Base-by-base conservation (phyloP, 2,113 vertebrate genomes). In the Zosterops lateralis region DNA sequence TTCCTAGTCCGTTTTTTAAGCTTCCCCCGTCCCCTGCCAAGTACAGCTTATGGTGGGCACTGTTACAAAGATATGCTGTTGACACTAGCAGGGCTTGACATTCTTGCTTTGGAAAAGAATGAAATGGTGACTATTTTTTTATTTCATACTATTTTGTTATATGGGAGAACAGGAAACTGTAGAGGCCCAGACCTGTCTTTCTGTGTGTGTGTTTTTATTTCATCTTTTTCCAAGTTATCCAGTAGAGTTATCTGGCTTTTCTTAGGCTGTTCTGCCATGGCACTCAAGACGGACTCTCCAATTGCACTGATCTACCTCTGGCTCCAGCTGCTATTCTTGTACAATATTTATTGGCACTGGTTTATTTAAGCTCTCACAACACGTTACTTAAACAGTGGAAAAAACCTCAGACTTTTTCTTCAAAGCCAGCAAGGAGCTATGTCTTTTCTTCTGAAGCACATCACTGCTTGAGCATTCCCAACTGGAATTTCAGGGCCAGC, bases 1-100 rank as follows among this genome's bases (percentile, higher is more conserved):
- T 96, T 96, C 82, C 75, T 87, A 68, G 94, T 96, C 95, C 83
- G 3, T 96, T 92, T 92, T 97, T 93, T 86, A 87, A 93, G 93
- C 95, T 92, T 96, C 61, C 65, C 75, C 60, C 31, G 17, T 40
- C 57, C 79, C 44, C 56, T 64, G 78, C 72, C 40, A 96, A 96
- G 56, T 86, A 85, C 57, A 56, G 84, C 50, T 61, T 89, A 67
- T 90, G 62, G 84, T 92, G 92, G 78, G 89, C 89, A 89, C 64
- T 8, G 40, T 85, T 95, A 85, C 88, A 73, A 64, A 64, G 75
- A 58, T 89, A 60, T 54, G 65, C 82, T 78, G 26, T 91, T 96
- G 80, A 89, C 57, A 56, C 50, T 88, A 72, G 20, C 47, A 56
- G 86, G 58, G n/a, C 67, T 89, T 44, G 61, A 72, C n/a, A 54